Percentiles rank a stretch among this genome's conserved stretches.
Conservation (phyloP, 2,797 vertebrate genomes). For the Peromyscus aztecus region DNA sequence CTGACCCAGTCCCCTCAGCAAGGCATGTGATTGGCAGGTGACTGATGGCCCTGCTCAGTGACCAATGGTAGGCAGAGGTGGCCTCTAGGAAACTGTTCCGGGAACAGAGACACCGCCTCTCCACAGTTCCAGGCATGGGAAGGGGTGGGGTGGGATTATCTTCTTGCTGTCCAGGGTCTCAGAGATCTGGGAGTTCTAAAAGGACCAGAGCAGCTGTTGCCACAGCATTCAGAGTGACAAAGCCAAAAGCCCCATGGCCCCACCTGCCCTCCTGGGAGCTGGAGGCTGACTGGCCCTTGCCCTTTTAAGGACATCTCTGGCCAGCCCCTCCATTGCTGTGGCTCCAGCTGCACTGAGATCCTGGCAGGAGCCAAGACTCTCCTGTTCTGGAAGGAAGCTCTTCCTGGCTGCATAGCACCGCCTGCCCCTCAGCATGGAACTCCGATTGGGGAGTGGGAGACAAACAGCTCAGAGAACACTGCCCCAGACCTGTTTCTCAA, state of each 20-base stretch:
- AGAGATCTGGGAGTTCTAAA: conserved; percentile 11
- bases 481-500: too few relatives aligned
- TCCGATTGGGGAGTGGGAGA: background rate
- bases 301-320: conserved; percentile 71
- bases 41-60: too few relatives aligned
- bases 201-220: conserved; percentile 14
- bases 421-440: background rate
- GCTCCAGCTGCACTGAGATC: background rate
- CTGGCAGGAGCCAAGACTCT: background rate
- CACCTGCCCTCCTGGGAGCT: background rate
- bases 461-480: fast-evolving
- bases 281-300: background rate
- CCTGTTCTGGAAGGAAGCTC: background rate
- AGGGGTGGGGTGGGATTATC: background rate
- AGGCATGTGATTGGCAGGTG: background rate
- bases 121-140: background rate
- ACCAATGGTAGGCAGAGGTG: background rate
- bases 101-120: fast-evolving
- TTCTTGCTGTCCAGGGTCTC: background rate
- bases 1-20: background rate
- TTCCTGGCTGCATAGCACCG: background rate
- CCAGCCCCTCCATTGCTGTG: background rate
- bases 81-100: background rate
- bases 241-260: background rate
- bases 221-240: background rate